A percentile compares a stretch with the other conserved stretches of the same genome.
phyloP scores from a whole-genome alignment of 1,140 invertebrate species.

The Plectrocnemia conspersa region DNA sequence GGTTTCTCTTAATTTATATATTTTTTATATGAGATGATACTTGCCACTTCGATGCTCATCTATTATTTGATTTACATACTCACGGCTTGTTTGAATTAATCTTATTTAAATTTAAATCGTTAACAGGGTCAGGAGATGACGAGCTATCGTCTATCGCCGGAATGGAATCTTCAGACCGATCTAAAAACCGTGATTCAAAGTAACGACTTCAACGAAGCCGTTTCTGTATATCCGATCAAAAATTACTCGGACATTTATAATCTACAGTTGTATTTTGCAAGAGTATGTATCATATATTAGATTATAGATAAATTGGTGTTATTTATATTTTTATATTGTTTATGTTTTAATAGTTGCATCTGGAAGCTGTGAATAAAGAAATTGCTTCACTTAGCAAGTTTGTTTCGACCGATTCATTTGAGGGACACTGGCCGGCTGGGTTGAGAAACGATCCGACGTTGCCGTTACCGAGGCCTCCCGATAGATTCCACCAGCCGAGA shows the following conservation, averaged over 20 bases:
- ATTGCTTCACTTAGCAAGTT: conserved; percentile 45
- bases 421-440: conserved; percentile 38
- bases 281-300: conserved; percentile 46
- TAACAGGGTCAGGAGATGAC: conserved; percentile 54
- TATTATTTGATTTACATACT: background rate
- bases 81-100: no score
- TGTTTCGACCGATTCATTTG: conserved; percentile 31
- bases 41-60: background rate
- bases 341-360: conserved; percentile 46
- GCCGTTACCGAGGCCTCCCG: conserved; percentile 59
- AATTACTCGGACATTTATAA: conserved; percentile 62
- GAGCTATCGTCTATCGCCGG: conserved; percentile 50
- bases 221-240: conserved; percentile 62
- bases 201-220: conserved; percentile 54
- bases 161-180: conserved; percentile 51
- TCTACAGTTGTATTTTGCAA: conserved; percentile 65
- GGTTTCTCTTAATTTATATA: background rate
- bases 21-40: no score
- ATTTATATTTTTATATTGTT: conserved; percentile 8
- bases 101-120: no score
- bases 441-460: conserved; percentile 24
- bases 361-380: conserved; percentile 49
- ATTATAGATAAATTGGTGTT: background rate
- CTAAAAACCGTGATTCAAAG: conserved; percentile 42
- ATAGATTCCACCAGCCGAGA: conserved; percentile 78